A percentile compares a stretch with the other conserved stretches of the same genome.
Conservation (phyloP, 2,797 vertebrate species). For the Lacerta agilis region DNA sequence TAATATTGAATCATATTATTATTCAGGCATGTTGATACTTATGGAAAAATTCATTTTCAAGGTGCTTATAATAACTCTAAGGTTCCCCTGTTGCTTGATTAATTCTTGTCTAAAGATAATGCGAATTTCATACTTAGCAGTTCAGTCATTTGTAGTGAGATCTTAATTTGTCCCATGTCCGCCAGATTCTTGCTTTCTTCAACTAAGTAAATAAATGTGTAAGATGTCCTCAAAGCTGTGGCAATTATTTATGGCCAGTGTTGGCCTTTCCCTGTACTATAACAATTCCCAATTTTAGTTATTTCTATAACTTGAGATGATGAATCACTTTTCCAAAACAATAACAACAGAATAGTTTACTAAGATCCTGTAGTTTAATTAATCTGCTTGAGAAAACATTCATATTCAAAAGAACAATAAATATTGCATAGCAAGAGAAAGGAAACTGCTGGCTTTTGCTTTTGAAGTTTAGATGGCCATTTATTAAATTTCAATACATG, state of each 20-base stretch:
- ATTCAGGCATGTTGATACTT: not conserved
- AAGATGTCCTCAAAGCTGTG: not conserved
- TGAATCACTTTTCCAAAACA: conserved; percentile 40
- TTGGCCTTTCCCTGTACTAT: not conserved
- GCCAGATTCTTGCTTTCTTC: not conserved
- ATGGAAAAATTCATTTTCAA: not conserved
- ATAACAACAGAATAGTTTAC: conserved; percentile 48
- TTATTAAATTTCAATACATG: conserved; percentile 43
- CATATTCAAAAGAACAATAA: conserved; percentile 44
- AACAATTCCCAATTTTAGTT: conserved; percentile 5
- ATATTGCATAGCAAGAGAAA: conserved; percentile 53
- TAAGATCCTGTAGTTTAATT: conserved; percentile 63
- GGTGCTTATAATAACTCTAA: not conserved
- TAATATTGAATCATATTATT: not conserved
- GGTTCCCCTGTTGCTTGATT: not conserved
- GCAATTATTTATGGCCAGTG: conserved; percentile 34
- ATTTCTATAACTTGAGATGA: conserved; percentile 28
- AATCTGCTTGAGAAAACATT: conserved; percentile 48
- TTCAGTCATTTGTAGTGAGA: not conserved
- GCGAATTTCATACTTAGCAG: not conserved
- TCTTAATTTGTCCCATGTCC: not conserved
- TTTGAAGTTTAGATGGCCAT: conserved; percentile 34
- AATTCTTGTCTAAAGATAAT: not conserved
- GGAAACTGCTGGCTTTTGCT: conserved; percentile 32
- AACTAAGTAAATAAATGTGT: not conserved